A percentile compares a stretch with the other conserved stretches of the same genome.
Conservation (phyloP, 2,113 vertebrate genomes). For the Corydoras sp. region DNA sequence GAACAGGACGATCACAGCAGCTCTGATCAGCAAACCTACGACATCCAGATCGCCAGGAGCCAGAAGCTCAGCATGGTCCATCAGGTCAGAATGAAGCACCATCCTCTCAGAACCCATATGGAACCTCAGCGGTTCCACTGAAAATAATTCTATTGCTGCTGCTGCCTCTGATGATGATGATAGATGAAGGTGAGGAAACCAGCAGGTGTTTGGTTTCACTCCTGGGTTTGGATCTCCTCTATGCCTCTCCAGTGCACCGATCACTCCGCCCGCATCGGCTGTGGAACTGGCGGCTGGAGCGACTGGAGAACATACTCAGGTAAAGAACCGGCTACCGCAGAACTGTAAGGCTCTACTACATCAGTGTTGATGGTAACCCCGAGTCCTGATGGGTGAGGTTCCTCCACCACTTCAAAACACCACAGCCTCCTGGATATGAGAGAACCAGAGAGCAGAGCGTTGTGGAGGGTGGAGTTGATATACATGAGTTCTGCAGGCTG, state of each 20-base stretch:
- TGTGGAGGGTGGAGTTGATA: too few relatives aligned
- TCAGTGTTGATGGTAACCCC: too few relatives aligned
- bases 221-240: conserved; percentile 54
- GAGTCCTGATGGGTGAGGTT: too few relatives aligned
- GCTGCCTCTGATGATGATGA: conserved; percentile 1
- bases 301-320: conserved; percentile 50
- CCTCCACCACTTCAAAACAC: too few relatives aligned
- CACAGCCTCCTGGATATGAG: too few relatives aligned
- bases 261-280: conserved; percentile 57
- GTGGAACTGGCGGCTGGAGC: conserved; percentile 47
- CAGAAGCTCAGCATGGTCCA: too few relatives aligned
- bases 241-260: conserved; percentile 57
- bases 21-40: background rate
- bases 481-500: too few relatives aligned
- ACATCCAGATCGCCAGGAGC: background rate
- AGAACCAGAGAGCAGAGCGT: too few relatives aligned
- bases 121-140: too few relatives aligned
- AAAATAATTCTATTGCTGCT: background rate
- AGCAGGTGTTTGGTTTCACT: background rate
- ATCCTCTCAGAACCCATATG: too few relatives aligned
- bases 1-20: background rate
- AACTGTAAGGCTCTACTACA: background rate
- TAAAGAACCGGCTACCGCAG: conserved; percentile 28
- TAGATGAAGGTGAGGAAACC: conserved; percentile 45
- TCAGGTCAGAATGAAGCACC: too few relatives aligned